Conservation (phyloP, 2,113 vertebrate genomes). For the Ophiodon elongatus region DNA sequence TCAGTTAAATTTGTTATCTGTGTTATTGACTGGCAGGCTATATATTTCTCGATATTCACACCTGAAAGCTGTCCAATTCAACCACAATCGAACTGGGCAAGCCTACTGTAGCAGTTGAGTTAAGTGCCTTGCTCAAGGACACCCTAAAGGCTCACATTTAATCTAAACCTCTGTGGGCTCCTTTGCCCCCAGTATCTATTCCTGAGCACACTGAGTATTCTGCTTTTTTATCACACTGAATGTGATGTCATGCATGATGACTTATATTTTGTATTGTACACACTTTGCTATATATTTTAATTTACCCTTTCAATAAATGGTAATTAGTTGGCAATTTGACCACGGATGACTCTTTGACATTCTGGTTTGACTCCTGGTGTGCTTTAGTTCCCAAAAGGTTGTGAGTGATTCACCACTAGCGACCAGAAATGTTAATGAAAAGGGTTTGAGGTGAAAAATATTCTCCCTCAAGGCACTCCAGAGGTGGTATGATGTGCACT, state of each 20-base stretch:
- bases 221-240: neutral
- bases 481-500: conserved; percentile 6
- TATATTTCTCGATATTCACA: neutral
- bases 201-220: too few species aligned
- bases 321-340: conserved; percentile 13
- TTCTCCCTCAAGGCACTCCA: neutral
- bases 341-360: neutral
- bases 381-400: neutral
- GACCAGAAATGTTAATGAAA: conserved; percentile 14
- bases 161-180: neutral
- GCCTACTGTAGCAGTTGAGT: neutral
- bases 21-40: neutral
- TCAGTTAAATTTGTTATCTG: neutral
- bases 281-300: neutral
- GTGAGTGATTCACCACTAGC: neutral
- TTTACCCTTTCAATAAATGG: conserved; percentile 1
- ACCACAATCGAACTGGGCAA: too few species aligned
- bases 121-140: neutral
- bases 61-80: neutral
- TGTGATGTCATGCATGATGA: neutral
- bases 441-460: conserved; percentile 16
- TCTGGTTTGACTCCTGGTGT: conserved; percentile 17
- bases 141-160: neutral
- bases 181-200: too few species aligned
- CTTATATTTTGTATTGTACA: neutral